phyloP scores from a whole-genome alignment of 2,797 vertebrate species.

The Gallinago stenura region DNA sequence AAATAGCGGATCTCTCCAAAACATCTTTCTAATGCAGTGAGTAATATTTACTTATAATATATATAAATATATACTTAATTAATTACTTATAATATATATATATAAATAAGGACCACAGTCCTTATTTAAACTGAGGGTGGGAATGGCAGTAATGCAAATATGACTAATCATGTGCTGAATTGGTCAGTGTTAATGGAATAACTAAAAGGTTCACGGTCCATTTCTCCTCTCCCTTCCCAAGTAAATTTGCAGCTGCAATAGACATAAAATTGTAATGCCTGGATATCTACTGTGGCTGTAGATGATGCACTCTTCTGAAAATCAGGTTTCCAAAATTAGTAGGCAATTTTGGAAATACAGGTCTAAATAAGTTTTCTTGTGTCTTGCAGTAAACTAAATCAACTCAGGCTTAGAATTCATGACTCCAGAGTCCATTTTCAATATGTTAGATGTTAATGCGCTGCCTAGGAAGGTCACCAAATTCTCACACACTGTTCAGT shows the following conservation, averaged over 20 bases:
- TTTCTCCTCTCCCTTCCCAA: not conserved
- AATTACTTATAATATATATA: too few species aligned
- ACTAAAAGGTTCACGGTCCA: not conserved
- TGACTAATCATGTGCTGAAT: not conserved
- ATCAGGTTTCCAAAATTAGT: not conserved
- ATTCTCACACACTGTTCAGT: not conserved
- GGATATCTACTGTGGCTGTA: not conserved
- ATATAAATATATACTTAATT: too few species aligned
- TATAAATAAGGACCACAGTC: not conserved
- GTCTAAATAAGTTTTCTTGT: not conserved
- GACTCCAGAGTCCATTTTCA: not conserved
- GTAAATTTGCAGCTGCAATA: not conserved
- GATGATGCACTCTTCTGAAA: not conserved
- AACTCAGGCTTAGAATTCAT: not conserved
- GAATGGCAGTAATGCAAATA: not conserved
- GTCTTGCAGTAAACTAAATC: not conserved
- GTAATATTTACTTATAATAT: not conserved
- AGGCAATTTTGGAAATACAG: not conserved
- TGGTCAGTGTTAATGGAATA: not conserved
- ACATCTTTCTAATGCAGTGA: not conserved
- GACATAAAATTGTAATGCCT: not conserved
- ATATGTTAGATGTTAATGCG: not conserved
- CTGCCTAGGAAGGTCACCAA: not conserved
- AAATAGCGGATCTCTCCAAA: not conserved
- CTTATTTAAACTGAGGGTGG: not conserved